Evolutionary conservation across 2,113 vertebrate species (phyloP).

Genomic region (Mesitornis unicolor): DNA sequence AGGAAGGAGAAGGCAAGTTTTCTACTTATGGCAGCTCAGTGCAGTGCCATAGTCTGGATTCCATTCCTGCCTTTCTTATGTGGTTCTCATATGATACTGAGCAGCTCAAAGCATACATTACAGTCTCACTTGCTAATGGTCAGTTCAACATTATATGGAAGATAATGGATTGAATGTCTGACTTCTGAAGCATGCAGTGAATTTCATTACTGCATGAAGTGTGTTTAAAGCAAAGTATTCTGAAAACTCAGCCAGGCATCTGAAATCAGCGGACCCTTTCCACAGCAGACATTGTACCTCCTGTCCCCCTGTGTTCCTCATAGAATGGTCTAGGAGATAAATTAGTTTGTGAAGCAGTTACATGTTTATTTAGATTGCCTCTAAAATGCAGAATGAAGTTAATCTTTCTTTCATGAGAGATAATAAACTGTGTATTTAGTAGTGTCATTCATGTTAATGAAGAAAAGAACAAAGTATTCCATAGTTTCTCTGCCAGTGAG

Average conservation of each 20-base stretch:
- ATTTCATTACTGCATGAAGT: not conserved
- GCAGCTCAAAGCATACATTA: not conserved
- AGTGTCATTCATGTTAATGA: not conserved
- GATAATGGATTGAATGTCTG: not conserved
- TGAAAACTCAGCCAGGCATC: not conserved
- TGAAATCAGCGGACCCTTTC: not conserved
- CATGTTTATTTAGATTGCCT: not conserved
- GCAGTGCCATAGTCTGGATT: not conserved
- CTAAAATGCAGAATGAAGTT: not conserved
- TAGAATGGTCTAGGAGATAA: not conserved
- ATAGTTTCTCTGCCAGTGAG: not conserved
- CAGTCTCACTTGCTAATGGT: not conserved
- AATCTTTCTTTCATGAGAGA: not conserved
- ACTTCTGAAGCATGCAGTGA: not conserved
- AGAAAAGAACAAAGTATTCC: not conserved
- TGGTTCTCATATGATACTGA: not conserved
- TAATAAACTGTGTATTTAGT: not conserved
- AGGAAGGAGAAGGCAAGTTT: not conserved
- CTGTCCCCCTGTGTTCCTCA: not conserved
- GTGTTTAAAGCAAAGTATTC: not conserved
- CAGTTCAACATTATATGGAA: not conserved
- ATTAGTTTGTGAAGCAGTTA: not conserved
- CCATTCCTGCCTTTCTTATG: not conserved
- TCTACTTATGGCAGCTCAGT: fast-evolving
- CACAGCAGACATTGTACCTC: not conserved